A percentile compares a stretch with the other conserved stretches of the same genome.
These are phyloP conservation scores for Eucriotettix oculatus DNA, from an alignment of 2,888 invertebrate genomes.

Conservation along the genomic window DNA sequence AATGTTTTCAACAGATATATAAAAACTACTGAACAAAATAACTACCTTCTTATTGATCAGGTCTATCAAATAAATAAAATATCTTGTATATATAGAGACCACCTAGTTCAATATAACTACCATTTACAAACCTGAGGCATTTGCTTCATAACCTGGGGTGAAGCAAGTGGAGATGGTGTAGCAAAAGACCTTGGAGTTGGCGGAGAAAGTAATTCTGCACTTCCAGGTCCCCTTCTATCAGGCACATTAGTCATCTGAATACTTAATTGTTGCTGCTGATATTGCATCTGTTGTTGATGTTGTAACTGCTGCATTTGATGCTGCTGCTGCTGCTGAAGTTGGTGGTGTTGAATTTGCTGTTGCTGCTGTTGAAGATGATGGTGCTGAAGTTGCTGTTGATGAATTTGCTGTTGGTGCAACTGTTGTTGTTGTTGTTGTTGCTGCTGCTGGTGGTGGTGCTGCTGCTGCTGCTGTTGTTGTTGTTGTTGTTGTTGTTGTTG, in stretches of 20 bases:
- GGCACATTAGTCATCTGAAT: not conserved
- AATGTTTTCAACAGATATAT: too few species aligned
- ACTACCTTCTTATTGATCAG: too few species aligned
- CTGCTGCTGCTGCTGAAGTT: slow-evolving; percentile 14
- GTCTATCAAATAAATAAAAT: too few species aligned
- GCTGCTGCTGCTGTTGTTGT: slow-evolving; percentile 9
- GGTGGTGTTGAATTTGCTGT: slow-evolving; percentile 13
- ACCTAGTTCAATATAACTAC: too few species aligned
- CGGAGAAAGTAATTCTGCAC: slow-evolving; percentile 10
- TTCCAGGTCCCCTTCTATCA: not conserved
- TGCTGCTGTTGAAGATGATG: slow-evolving; percentile 21
- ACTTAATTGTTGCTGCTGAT: not conserved
- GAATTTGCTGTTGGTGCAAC: slow-evolving; percentile 18
- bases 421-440: slow-evolving; percentile 17
- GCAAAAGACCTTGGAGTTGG: slow-evolving; percentile 2
- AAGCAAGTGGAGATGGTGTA: slow-evolving; percentile 7
- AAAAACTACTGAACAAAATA: too few species aligned
- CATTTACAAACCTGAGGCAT: too few species aligned
- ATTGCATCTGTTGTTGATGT: not conserved
- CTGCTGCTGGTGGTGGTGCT: slow-evolving; percentile 10
- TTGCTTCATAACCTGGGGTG: slow-evolving; percentile 21
- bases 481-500: slow-evolving; percentile 15
- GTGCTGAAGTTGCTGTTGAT: slow-evolving; percentile 21
- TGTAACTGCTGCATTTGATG: not conserved
- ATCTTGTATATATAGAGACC: too few species aligned